Conservation (phyloP, 2,888 invertebrate genomes). For the Limnephilus auricula region DNA sequence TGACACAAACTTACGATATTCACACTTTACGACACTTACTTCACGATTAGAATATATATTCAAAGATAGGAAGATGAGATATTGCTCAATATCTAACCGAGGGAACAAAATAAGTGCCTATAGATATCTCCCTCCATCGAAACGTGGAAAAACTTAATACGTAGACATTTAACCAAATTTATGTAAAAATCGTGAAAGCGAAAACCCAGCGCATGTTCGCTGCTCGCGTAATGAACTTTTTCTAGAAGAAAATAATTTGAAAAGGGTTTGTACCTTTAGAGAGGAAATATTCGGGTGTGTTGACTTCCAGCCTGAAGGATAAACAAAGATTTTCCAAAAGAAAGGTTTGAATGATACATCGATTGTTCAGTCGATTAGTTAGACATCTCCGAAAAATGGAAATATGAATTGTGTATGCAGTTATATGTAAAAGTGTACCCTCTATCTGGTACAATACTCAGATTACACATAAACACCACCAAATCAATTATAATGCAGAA, state of each 20-base stretch:
- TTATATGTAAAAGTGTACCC: too few relatives aligned
- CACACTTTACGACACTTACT: background rate
- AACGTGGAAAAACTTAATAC: background rate
- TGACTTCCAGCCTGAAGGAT: background rate
- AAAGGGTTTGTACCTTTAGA: background rate
- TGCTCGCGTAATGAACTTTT: background rate
- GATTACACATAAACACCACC: too few relatives aligned
- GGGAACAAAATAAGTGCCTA: background rate
- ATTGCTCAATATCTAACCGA: background rate
- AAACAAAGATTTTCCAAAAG: background rate
- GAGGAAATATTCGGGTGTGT: background rate
- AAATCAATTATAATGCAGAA: too few relatives aligned
- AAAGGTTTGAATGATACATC: background rate
- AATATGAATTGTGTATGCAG: too few relatives aligned
- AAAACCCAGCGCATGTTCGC: slow-evolving; percentile 7
- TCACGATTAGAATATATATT: background rate
- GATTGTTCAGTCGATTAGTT: too few relatives aligned
- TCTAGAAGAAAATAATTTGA: slow-evolving; percentile 2
- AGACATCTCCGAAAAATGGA: too few relatives aligned
- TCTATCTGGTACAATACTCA: too few relatives aligned
- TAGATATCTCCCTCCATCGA: background rate
- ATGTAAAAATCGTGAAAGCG: slow-evolving; percentile 29
- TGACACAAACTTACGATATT: background rate
- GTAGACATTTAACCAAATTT: slow-evolving; percentile 12
- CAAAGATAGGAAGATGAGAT: background rate